Evolutionary conservation across 2,888 invertebrate genomes (phyloP), one percentile per base, ranked within the genome.

Genomic region (Dicranocentrus wangi): DNA sequence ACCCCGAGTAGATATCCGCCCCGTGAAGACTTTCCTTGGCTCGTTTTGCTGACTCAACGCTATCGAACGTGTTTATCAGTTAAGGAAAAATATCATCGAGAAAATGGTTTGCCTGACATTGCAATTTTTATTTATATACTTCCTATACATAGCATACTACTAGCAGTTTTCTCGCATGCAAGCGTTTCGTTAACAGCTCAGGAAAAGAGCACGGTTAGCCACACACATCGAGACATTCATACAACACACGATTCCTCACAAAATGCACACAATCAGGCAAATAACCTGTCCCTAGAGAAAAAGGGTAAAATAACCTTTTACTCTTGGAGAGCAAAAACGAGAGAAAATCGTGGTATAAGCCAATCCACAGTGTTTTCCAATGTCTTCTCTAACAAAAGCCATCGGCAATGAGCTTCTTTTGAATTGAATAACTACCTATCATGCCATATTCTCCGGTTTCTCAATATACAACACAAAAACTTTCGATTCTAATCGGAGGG

Each of bases 1-100:
- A 99, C 85, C 99, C 99, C 63, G 98, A 97, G 91, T 99, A 99
- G 88, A 99, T 98, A 90, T 99, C 99, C 84, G 98, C 98, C 87
- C 99, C 99, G 90, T 98, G 96, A 87, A 99, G 92, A 83, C 95
- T 93, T 87, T 97, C 96, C 89, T 98, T 97, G 84, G 98, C 98
- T 88, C 96, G 91, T 87, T 96, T 94, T 80, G 99, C 99, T 13
- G 96, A 93, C 88, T 99, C 98, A 87, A 96, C 91, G 88, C 93
- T 94, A 90, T 98, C 98, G 90, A 98, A 99, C 91, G 92, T 95
- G 90, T 90, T 87, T 83, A 84, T 83, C 88, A 89, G 91, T 92
- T 93, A 93, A 93, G 92, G 92, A 89, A 90, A 81, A 88, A 63
- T 80, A 82, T 76, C 42, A 28, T 42, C 42, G 43, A 60, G 68